Evolutionary conservation across 2,113 vertebrate genomes (phyloP).

Genomic region (Onychostruthus taczanowskii): DNA sequence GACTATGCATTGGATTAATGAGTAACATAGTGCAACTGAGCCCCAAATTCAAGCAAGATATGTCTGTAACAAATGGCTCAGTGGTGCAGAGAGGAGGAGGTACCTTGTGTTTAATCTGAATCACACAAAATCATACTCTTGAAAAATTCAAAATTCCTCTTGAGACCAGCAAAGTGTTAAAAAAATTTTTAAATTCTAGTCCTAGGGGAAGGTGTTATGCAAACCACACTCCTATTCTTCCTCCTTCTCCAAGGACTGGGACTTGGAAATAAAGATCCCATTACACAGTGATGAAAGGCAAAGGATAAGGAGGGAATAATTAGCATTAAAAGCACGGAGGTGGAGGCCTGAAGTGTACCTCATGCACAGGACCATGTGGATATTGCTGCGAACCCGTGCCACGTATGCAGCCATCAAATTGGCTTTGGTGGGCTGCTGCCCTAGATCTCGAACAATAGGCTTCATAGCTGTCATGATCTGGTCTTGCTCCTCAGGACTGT

Average conservation of each 20-base stretch:
- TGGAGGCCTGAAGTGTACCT: conserved; percentile 70
- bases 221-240: not conserved
- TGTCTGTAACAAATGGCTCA: not conserved
- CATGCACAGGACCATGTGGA: conserved; percentile 92
- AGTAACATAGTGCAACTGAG: not conserved
- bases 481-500: conserved; percentile 83
- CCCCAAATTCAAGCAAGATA: not conserved
- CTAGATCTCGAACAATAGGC: conserved; percentile 80
- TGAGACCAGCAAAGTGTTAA: not conserved
- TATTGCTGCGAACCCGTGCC: conserved; percentile 82
- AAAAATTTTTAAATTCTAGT: not conserved
- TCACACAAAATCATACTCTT: not conserved
- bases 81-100: not conserved
- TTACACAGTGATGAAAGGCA: not conserved
- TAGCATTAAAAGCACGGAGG: not conserved
- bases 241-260: not conserved
- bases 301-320: not conserved
- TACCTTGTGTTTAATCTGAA: not conserved
- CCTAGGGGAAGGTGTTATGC: not conserved
- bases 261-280: not conserved
- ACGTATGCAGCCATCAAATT: conserved; percentile 87
- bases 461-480: conserved; percentile 84
- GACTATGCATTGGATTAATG: not conserved
- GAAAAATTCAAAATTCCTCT: not conserved
- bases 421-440: conserved; percentile 87